Conservation (phyloP, 2,113 vertebrate species). For the Ailuropoda melanoleuca region DNA sequence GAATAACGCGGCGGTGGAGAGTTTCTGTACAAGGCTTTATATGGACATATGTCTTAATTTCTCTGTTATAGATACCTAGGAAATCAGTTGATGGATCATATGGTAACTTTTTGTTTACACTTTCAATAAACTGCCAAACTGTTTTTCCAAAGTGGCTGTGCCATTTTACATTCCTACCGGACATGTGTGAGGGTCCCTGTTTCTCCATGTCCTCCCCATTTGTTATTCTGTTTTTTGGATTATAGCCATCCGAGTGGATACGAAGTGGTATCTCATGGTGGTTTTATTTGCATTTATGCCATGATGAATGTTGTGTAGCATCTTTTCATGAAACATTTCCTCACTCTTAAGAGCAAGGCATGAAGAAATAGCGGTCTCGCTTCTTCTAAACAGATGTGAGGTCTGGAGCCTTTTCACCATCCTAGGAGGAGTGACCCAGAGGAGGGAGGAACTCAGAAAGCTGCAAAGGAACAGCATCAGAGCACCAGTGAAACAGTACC, state of each 20-base stretch:
- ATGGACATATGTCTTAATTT: background rate
- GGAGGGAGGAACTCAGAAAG: background rate
- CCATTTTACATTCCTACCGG: background rate
- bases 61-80: background rate
- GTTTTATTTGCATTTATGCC: background rate
- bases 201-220: background rate
- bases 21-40: background rate
- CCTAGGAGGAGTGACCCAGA: background rate
- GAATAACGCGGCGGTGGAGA: background rate
- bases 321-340: background rate
- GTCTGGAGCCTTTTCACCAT: background rate
- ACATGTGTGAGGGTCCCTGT: rapidly evolving
- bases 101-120: background rate
- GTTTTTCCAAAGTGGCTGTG: background rate
- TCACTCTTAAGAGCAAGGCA: background rate
- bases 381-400: background rate
- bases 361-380: background rate
- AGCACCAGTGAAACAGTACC: background rate
- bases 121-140: background rate
- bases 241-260: background rate
- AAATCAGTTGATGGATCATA: background rate
- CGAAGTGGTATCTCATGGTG: background rate
- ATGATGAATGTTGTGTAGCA: background rate
- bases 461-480: background rate
- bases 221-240: background rate